A percentile compares a stretch with the other conserved stretches of the same genome.
These are phyloP conservation scores for Heteromurus nitidus DNA, from an alignment of 2,888 invertebrate genomes.

Conservation along the genomic window DNA sequence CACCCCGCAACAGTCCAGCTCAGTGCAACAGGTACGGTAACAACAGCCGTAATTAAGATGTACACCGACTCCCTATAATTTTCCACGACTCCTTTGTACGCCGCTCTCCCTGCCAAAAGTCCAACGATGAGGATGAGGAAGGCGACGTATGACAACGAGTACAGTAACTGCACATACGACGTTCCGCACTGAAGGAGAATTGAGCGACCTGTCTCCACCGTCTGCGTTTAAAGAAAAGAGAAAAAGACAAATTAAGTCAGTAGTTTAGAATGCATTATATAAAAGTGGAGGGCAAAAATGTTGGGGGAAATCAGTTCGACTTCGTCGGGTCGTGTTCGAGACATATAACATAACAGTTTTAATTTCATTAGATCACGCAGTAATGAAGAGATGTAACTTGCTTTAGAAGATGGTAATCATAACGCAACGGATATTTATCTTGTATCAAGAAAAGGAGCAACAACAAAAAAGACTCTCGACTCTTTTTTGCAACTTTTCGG, in stretches of 20 bases:
- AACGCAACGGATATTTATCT: too few relatives aligned
- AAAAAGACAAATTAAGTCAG: background rate
- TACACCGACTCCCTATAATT: slow-evolving; percentile 95
- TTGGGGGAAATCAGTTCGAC: too few relatives aligned
- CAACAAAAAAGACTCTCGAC: too few relatives aligned
- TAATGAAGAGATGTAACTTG: too few relatives aligned
- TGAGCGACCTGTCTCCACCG: slow-evolving; percentile 61
- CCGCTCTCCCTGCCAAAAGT: slow-evolving; percentile 87
- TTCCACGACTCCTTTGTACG: slow-evolving; percentile 84
- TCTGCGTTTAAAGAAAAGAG: slow-evolving; percentile 25
- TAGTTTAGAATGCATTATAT: background rate
- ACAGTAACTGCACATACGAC: slow-evolving; percentile 78
- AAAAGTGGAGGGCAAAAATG: too few relatives aligned
- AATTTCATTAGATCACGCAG: too few relatives aligned
- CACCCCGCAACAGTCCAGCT: slow-evolving; percentile 88
- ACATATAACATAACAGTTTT: too few relatives aligned
- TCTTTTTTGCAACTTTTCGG: too few relatives aligned
- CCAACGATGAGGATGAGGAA: slow-evolving; percentile 90
- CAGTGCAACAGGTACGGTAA: slow-evolving; percentile 90
- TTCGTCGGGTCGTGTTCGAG: too few relatives aligned
- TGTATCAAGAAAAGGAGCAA: too few relatives aligned
- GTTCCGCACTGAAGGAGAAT: slow-evolving; percentile 66
- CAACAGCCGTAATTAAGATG: slow-evolving; percentile 91
- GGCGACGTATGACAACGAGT: slow-evolving; percentile 88
- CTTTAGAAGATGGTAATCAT: too few relatives aligned